Evolutionary conservation across 2,797 vertebrate genomes (phyloP).

Genomic region (Falco concolor): DNA sequence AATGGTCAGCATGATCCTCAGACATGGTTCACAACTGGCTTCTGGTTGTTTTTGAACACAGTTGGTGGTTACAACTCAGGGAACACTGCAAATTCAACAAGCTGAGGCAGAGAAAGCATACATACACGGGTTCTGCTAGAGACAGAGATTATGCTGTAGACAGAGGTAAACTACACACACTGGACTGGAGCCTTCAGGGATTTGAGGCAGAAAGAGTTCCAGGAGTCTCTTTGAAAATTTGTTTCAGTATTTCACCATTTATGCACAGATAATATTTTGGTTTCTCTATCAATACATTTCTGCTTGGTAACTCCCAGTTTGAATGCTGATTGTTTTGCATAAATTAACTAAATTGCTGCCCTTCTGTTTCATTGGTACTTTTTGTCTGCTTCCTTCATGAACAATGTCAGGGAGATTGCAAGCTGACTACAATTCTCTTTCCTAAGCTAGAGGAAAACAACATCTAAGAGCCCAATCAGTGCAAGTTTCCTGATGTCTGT

Average conservation of each 20-base stretch:
- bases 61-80: background rate
- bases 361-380: constrained; percentile 48
- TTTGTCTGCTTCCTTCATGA: constrained; percentile 53
- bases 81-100: background rate
- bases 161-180: too few relatives aligned
- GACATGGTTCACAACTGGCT: background rate
- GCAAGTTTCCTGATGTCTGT: constrained; percentile 19
- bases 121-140: background rate
- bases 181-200: background rate
- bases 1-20: constrained; percentile 28
- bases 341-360: constrained; percentile 62
- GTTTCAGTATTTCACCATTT: background rate
- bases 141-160: background rate
- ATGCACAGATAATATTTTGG: constrained; percentile 6
- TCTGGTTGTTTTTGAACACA: background rate
- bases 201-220: background rate
- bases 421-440: constrained; percentile 62
- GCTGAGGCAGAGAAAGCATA: background rate
- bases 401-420: constrained; percentile 64
- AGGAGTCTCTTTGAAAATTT: background rate
- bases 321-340: constrained; percentile 60
- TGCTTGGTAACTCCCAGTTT: constrained; percentile 48
- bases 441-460: constrained; percentile 39
- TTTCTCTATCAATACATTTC: constrained; percentile 25
- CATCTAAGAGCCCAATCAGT: constrained; percentile 47